Evolutionary conservation across 1,140 invertebrate species (phyloP).

Genomic region (Drosophila carrolli): DNA sequence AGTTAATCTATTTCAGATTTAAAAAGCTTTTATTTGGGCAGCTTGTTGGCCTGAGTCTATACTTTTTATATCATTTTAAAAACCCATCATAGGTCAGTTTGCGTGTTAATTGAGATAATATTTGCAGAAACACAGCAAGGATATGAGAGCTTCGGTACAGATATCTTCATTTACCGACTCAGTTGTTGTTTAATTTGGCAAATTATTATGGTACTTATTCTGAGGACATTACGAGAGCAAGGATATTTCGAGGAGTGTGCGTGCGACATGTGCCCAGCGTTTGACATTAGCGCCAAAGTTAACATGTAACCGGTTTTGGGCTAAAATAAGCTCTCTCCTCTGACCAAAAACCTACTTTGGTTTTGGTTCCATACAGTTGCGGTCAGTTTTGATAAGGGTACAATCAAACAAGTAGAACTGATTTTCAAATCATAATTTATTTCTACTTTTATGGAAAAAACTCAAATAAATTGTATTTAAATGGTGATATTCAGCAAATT

Average conservation of each 20-base stretch:
- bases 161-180: constrained; percentile 26
- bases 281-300: constrained; percentile 76
- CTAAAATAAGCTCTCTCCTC: constrained; percentile 10
- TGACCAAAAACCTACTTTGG: constrained; percentile 19
- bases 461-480: too few relatives aligned
- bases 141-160: constrained; percentile 8
- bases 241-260: constrained; percentile 42
- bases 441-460: too few relatives aligned
- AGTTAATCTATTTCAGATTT: too few relatives aligned
- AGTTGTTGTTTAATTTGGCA: constrained; percentile 55
- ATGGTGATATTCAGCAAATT: too few relatives aligned
- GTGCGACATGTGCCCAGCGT: constrained; percentile 67
- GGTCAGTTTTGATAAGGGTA: neutral
- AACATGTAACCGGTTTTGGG: constrained; percentile 57
- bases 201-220: constrained; percentile 49
- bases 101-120: constrained; percentile 22
- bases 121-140: constrained; percentile 15
- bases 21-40: too few relatives aligned
- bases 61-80: too few relatives aligned
- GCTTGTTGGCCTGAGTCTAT: too few relatives aligned
- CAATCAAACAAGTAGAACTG: neutral
- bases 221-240: constrained; percentile 15
- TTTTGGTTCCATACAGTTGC: constrained; percentile 1
- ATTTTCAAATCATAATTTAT: too few relatives aligned
- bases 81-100: neutral